These are phyloP conservation scores for Sus cebifrons DNA, from an alignment of 2,797 vertebrate species.

Conservation along the genomic window DNA sequence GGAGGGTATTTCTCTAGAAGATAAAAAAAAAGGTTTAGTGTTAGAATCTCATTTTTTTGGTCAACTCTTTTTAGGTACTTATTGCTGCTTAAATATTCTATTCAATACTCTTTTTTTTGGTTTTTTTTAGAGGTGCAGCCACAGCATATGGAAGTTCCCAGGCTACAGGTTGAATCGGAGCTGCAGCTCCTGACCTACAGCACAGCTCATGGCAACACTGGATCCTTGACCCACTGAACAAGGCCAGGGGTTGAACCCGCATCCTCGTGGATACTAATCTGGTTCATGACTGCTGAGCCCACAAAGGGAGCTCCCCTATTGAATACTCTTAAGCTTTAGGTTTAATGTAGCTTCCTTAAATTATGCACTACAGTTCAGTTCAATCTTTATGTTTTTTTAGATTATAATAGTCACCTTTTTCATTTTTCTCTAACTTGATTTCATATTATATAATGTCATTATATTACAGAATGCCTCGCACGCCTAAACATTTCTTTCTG, in stretches of 20 bases:
- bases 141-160: no score
- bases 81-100: conserved; percentile 39
- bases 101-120: background rate
- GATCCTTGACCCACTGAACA: no score
- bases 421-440: conserved; percentile 47
- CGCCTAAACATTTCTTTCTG: conserved; percentile 10
- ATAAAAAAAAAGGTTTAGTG: background rate
- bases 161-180: no score
- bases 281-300: no score
- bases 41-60: conserved; percentile 17
- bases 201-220: no score
- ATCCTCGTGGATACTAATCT: no score
- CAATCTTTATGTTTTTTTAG: conserved; percentile 25
- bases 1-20: conserved; percentile 30
- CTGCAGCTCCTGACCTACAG: no score
- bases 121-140: no score
- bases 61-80: conserved; percentile 38
- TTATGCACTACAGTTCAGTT: conserved; percentile 29
- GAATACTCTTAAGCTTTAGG: conserved; percentile 37
- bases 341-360: conserved; percentile 62
- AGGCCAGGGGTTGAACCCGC: no score
- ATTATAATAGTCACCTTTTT: conserved; percentile 50
- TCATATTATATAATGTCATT: conserved; percentile 21
- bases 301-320: background rate
- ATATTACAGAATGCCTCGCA: background rate